Conservation (phyloP, 2,888 invertebrate species). For the Nineta flava region DNA sequence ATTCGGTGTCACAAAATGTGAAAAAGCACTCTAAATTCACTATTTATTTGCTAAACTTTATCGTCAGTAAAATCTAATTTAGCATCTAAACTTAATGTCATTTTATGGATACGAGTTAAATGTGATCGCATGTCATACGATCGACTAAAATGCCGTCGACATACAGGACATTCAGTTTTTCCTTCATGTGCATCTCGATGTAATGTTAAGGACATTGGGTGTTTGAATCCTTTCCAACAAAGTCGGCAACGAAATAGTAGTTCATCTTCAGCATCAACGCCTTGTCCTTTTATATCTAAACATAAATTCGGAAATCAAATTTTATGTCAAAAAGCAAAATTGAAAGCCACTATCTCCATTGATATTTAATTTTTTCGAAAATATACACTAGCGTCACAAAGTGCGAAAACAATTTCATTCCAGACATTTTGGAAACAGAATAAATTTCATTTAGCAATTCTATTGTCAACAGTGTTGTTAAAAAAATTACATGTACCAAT, state of each 20-base stretch:
- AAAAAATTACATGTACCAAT: no score
- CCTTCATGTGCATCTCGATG: slow-evolving; percentile 46
- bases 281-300: not conserved
- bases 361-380: no score
- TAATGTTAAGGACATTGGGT: slow-evolving; percentile 42
- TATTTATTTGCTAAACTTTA: no score
- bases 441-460: no score
- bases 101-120: slow-evolving; percentile 41
- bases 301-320: not conserved
- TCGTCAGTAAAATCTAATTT: not conserved
- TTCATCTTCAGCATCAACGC: slow-evolving; percentile 32
- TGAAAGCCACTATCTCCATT: no score
- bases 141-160: slow-evolving; percentile 41
- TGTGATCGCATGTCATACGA: slow-evolving; percentile 46
- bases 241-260: slow-evolving; percentile 42
- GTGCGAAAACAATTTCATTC: no score
- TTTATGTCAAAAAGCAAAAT: not conserved
- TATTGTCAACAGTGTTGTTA: no score
- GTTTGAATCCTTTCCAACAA: slow-evolving; percentile 45
- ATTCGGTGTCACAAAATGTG: no score
- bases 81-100: slow-evolving; percentile 6
- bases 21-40: no score
- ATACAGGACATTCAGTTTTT: slow-evolving; percentile 45
- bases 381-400: no score
- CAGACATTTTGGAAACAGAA: no score